Percentiles rank a stretch among this genome's conserved stretches.
Conservation (phyloP, 2,113 vertebrate genomes). For the Chaetura pelagica region DNA sequence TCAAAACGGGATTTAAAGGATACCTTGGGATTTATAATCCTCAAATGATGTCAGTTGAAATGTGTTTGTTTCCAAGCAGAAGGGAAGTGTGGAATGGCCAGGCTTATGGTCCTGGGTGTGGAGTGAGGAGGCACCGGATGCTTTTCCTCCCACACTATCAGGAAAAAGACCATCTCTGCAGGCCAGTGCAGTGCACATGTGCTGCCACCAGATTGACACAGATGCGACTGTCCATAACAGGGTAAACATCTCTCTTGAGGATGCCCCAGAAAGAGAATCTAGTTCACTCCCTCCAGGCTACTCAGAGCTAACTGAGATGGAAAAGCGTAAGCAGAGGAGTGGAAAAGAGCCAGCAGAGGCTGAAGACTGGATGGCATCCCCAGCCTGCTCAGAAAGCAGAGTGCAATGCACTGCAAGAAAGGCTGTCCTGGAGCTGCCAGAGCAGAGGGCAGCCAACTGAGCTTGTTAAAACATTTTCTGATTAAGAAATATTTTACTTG, state of each 20-base stretch:
- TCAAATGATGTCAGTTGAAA: neutral
- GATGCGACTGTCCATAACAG: neutral
- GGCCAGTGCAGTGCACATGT: neutral
- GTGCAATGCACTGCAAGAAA: neutral
- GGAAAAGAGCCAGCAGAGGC: conserved; percentile 14
- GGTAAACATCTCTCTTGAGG: neutral
- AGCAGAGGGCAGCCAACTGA: neutral
- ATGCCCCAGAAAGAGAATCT: conserved; percentile 62
- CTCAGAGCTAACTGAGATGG: conserved; percentile 23
- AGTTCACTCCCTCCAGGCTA: conserved; percentile 52
- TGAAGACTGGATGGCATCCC: neutral
- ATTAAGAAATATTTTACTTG: neutral
- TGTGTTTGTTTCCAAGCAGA: neutral
- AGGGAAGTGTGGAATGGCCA: neutral
- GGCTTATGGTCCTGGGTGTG: neutral
- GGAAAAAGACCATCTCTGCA: neutral
- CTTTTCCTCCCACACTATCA: fast-evolving
- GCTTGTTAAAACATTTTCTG: neutral
- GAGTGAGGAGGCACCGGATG: neutral
- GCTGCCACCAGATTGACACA: conserved; percentile 22
- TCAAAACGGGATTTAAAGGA: neutral
- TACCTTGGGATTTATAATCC: neutral
- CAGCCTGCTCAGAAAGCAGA: neutral
- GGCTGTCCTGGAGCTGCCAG: neutral
- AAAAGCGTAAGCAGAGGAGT: conserved; percentile 33